Evolutionary conservation across 2,797 vertebrate genomes (phyloP).

Genomic region (Amblyraja radiata): DNA sequence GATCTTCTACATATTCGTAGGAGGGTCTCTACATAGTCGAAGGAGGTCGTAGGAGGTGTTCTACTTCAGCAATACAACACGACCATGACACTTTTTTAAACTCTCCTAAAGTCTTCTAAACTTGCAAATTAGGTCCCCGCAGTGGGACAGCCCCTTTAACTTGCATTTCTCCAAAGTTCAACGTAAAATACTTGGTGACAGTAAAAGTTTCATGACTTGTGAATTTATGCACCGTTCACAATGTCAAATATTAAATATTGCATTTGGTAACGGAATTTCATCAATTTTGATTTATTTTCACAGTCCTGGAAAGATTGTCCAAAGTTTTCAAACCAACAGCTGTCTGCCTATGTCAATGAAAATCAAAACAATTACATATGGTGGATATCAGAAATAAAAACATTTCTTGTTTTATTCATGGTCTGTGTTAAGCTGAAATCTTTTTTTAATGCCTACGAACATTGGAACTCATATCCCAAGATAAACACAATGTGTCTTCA

Average conservation of each 20-base stretch:
- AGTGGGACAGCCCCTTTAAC: neutral
- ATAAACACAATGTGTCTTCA: neutral
- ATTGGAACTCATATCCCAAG: neutral
- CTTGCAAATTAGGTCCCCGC: no score
- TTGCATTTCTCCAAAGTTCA: neutral
- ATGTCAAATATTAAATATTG: neutral
- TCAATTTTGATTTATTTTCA: neutral
- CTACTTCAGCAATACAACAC: no score
- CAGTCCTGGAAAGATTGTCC: neutral
- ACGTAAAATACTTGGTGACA: neutral
- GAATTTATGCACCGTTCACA: neutral
- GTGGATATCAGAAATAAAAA: no score
- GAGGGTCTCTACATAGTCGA: no score
- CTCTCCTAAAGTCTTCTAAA: no score
- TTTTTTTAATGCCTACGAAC: neutral
- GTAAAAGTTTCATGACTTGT: neutral
- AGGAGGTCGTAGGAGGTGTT: no score
- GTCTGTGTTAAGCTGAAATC: neutral
- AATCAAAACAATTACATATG: no score
- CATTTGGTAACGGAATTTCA: neutral
- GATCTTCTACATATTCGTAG: no score
- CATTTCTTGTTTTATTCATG: no score
- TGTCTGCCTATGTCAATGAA: no score
- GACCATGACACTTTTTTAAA: no score
- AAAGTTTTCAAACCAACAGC: neutral